These are phyloP conservation scores for Drosophila meridiana DNA, from an alignment of 2,888 invertebrate genomes.

Conservation along the genomic window DNA sequence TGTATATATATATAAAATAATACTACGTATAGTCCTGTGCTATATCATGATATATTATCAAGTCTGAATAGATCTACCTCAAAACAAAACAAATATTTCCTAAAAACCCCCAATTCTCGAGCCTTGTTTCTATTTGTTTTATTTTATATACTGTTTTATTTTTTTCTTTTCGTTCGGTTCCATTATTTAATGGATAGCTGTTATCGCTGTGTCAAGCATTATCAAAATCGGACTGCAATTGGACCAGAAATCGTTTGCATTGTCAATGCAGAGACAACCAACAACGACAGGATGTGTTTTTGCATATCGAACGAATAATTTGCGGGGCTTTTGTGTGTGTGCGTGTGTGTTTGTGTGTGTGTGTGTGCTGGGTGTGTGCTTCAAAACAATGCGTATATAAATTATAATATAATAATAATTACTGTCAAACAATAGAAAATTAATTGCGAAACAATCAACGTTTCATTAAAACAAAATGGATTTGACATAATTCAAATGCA, in stretches of 20 bases:
- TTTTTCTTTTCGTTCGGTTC: background rate
- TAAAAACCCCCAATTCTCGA: background rate
- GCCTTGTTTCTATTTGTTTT: background rate
- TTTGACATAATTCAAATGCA: conserved; percentile 85
- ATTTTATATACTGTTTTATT: background rate
- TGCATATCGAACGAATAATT: conserved; percentile 39
- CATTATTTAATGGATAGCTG: conserved; percentile 13
- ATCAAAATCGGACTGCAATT: conserved; percentile 17
- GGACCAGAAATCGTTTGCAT: conserved; percentile 28
- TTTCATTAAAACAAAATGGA: conserved; percentile 83
- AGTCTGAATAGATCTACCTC: too few species aligned
- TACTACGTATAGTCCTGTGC: too few species aligned
- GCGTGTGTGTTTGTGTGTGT: conserved; percentile 34
- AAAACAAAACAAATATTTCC: too few species aligned
- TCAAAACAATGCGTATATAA: conserved; percentile 66
- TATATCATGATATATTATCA: too few species aligned
- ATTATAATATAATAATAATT: conserved; percentile 80
- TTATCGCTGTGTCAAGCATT: conserved; percentile 29
- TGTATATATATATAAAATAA: too few species aligned
- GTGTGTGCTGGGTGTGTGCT: conserved; percentile 31
- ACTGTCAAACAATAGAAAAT: conserved; percentile 80
- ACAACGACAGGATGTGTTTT: conserved; percentile 38
- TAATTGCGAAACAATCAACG: conserved; percentile 79
- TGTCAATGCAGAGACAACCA: conserved; percentile 19
- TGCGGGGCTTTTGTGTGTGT: conserved; percentile 35